Conservation (phyloP, 2,113 vertebrate species). For the Picathartes gymnocephalus region DNA sequence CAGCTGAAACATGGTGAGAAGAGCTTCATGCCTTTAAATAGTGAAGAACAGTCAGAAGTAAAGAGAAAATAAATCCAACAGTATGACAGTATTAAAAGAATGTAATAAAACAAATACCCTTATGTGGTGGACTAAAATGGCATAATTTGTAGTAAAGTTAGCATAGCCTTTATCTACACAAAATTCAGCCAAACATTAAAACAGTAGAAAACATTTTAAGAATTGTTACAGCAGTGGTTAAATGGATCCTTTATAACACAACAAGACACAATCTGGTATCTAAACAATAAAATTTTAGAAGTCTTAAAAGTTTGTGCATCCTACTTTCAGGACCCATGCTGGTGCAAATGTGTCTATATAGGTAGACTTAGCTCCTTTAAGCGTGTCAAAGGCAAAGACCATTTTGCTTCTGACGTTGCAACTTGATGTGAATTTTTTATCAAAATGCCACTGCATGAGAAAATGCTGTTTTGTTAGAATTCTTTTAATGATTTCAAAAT, state of each 20-base stretch:
- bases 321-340: background rate
- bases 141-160: background rate
- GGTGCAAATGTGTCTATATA: background rate
- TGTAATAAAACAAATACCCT: background rate
- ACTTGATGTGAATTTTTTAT: background rate
- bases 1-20: background rate
- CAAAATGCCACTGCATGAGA: background rate
- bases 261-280: background rate
- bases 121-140: background rate
- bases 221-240: background rate
- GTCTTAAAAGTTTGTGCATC: background rate
- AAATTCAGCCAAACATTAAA: background rate
- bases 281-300: background rate
- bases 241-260: background rate
- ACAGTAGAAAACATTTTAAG: background rate
- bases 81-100: background rate
- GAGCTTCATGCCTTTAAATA: background rate
- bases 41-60: background rate
- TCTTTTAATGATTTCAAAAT: background rate
- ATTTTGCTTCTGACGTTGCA: background rate
- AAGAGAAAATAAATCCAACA: background rate
- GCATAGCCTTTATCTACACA: background rate
- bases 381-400: background rate
- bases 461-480: background rate
- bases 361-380: background rate